phyloP scores from a whole-genome alignment of 2,113 vertebrate species.

The Clarias magur region DNA sequence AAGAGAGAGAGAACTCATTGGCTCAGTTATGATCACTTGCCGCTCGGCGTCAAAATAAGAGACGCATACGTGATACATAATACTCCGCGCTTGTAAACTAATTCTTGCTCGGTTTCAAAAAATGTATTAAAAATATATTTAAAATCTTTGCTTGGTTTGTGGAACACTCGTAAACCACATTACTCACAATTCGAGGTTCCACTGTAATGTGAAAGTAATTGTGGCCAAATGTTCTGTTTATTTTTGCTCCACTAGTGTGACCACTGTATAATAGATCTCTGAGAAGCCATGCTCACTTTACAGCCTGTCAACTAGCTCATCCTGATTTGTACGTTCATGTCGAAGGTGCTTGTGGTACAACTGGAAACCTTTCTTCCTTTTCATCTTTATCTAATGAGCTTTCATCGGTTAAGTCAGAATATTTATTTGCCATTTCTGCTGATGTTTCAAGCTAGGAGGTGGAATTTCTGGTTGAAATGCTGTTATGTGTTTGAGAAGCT shows the following conservation, averaged over 20 bases:
- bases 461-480: not conserved
- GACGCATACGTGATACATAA: too few relatives aligned
- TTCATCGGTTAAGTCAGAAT: not conserved
- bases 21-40: too few relatives aligned
- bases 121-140: too few relatives aligned
- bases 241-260: not conserved
- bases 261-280: not conserved
- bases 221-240: not conserved
- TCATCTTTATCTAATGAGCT: not conserved
- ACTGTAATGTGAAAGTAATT: too few relatives aligned
- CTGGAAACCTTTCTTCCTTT: not conserved
- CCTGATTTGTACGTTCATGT: not conserved
- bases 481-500: not conserved
- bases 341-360: not conserved
- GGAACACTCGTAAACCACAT: too few relatives aligned
- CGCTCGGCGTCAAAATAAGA: too few relatives aligned
- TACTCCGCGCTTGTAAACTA: too few relatives aligned
- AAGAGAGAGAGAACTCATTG: too few relatives aligned
- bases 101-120: too few relatives aligned
- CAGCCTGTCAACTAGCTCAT: not conserved
- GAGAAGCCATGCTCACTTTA: not conserved
- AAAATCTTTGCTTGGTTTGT: too few relatives aligned
- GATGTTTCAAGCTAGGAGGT: not conserved
- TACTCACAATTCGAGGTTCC: too few relatives aligned
- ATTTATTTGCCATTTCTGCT: not conserved